Percentiles rank a stretch among this genome's conserved stretches.
These are phyloP conservation scores for Darwinula stevensoni DNA, from an alignment of 2,888 invertebrate species.

Conservation along the genomic window DNA sequence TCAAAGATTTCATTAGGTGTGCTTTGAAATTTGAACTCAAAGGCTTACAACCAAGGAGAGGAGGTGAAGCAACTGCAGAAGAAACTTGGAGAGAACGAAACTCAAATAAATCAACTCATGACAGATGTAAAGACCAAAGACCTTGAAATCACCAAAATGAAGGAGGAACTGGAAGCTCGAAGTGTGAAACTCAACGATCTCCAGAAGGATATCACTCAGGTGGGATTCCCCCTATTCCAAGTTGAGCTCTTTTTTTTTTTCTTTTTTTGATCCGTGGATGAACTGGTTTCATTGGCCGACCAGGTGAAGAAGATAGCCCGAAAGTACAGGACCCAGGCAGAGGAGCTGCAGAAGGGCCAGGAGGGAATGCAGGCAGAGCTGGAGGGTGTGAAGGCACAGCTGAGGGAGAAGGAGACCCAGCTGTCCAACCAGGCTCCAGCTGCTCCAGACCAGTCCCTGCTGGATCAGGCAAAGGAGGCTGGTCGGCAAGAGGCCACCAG, in stretches of 20 bases:
- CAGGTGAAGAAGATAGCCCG: conserved; percentile 51
- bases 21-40: no score
- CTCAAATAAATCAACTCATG: conserved; percentile 3
- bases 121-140: background rate
- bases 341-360: conserved; percentile 21
- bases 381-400: conserved; percentile 18
- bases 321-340: conserved; percentile 61
- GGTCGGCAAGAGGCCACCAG: no score
- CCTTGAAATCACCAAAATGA: background rate
- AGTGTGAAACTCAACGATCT: conserved; percentile 18
- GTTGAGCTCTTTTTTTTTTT: no score
- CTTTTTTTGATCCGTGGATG: no score
- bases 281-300: no score
- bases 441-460: no score
- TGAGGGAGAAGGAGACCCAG: conserved; percentile 16
- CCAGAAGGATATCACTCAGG: no score
- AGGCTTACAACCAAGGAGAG: no score
- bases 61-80: background rate
- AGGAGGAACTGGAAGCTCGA: conserved; percentile 4
- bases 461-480: no score
- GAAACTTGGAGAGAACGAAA: background rate
- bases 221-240: no score
- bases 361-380: conserved; percentile 18
- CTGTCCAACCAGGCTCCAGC: no score
- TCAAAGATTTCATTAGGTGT: no score